Base-by-base conservation (phyloP, 92 coral and sea anemone genomes). In the Epizoanthus scotinus region DNA sequence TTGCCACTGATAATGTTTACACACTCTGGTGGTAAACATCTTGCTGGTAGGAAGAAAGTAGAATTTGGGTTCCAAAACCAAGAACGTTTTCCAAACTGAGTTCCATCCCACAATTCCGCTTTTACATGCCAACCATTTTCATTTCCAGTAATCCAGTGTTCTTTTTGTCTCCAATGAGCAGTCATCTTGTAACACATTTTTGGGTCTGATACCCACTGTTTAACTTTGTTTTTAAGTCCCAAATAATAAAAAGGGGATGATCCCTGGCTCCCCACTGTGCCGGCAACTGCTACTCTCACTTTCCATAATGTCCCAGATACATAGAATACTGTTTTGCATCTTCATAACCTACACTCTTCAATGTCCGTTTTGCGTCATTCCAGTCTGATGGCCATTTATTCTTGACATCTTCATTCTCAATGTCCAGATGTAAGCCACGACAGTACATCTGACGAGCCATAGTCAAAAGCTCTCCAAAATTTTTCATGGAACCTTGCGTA, bases 211-310 rank as follows among this genome's bases (percentile, higher is more conserved):
- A 25, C 83, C 83, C 83, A 78, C 6, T 49, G 57, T 19, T 78
- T 59, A 44, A 78, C 6, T 25, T 78, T 78, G 31, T 42, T 71
- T 18, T 72, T 63, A 44, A 78, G 66, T 26, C 83, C 83, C 63
- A 78, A 72, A 25, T 78, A 78, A 47, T 78, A n/a, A 78, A 63
- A 1, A 78, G n/a, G 82, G 82, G 64, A 78, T 78, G 50, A 42
- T 78, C 2, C 82, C 82, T 8, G 18, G 31, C 2, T 62, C 64
- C 42, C 25, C 26, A 14, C 82, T 60, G 59, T 78, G 56, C 20
- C 64, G 83, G 22, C 83, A 79, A 0, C 54, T 52, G 15, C 64
- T 73, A 79, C 64, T 64, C 18, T 79, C 42, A 63, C 72, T 63
- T 62, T 42, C 27, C 83, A 78, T 21, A 2, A 78, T 6, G 27